Conservation (phyloP, 2,797 vertebrate genomes). For the Periparus ater region DNA sequence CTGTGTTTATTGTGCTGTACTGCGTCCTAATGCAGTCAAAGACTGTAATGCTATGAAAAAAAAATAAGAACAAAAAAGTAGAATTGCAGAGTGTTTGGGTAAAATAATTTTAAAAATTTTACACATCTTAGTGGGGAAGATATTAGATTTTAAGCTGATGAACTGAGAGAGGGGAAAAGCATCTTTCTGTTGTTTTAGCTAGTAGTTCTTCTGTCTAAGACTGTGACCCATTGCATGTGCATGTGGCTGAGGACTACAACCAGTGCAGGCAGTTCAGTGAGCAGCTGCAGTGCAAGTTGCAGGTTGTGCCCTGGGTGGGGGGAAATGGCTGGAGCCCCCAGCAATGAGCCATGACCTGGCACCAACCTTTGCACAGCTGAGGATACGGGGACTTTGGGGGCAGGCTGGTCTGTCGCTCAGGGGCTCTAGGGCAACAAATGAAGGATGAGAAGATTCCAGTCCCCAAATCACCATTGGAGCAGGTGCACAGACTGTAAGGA, state of each 20-base stretch:
- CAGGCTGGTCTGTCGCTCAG: fast-evolving
- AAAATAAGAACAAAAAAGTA: neutral
- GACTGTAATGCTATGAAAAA: neutral
- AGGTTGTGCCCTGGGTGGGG: neutral
- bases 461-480: neutral
- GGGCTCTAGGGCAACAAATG: neutral
- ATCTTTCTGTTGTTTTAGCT: neutral
- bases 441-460: neutral
- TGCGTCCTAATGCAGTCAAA: neutral
- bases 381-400: fast-evolving
- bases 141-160: neutral
- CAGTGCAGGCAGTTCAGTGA: neutral
- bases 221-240: neutral
- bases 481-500: neutral
- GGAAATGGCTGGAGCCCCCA: neutral
- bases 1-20: neutral
- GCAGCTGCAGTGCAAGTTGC: too few species aligned
- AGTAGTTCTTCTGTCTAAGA: neutral
- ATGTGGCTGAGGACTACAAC: neutral
- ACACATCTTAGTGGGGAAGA: neutral
- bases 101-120: neutral
- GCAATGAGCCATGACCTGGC: fast-evolving
- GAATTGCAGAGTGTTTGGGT: neutral
- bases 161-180: neutral
- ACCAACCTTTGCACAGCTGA: neutral